Evolutionary conservation across 2,888 invertebrate genomes (phyloP), one percentile per base, ranked within the genome.

Genomic region (Gonocerus acuteangulatus): DNA sequence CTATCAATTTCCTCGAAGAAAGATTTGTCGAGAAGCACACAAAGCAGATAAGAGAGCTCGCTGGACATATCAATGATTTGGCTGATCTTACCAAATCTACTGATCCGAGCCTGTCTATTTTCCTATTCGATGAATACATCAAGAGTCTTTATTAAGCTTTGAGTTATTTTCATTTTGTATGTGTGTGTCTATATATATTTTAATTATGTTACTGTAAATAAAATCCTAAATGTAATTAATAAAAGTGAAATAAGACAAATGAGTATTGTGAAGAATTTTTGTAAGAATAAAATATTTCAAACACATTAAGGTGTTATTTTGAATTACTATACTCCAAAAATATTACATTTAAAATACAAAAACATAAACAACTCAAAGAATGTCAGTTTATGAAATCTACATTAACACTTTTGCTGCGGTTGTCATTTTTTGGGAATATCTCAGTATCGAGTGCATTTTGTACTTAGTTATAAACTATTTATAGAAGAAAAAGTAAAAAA

Each of bases 1-100:
- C 87, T 66, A 81, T 85, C 15, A 85, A 86, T 67, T 89, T 82
- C 71, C 72, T 91, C 1, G 89, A 90, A 68, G 86, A 89, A 68
- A 80, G 86, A 68, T 89, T 87, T 75, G 78, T 87, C 60, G 82
- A 82, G 70, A 74, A 82, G 63, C 87, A 89, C 56, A 76, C 86
- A 0, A 79, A 83, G 49, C 77, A 74, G 11, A 80, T 91, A 68
- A 80, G 90, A 45, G 76, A 80, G 44, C 73, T 90, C 27, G 82
- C 89, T 19, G 90, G 90, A 2, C 81, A 87, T 75, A 80, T 83
- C 61, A 78, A 79, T 15, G 89, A 90, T 74, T 78, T 90, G 70
- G 82, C 82, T 72, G 78, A 78, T 59, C 76, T 89, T 71, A 76
- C 87, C 65, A 54, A 62, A 15, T 74, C 75, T 48, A 74, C 75